A percentile compares a stretch with the other conserved stretches of the same genome.
Conservation (phyloP, 2,797 vertebrate species). For the Acipenser ruthenus region DNA sequence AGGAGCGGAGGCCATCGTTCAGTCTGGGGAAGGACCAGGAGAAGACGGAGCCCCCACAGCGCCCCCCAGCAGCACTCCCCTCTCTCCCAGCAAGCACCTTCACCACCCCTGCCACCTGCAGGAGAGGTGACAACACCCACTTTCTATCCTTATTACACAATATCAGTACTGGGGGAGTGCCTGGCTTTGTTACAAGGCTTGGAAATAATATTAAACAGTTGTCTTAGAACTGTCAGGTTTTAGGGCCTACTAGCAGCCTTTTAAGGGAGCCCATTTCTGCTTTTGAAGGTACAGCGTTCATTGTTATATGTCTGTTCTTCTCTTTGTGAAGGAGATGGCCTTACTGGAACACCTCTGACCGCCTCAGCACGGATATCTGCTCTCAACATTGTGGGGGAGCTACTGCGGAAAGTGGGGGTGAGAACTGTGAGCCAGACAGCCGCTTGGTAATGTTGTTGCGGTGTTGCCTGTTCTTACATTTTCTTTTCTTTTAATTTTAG, state of each 20-base stretch:
- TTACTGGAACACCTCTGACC: constrained; percentile 78
- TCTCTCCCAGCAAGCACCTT: constrained; percentile 45
- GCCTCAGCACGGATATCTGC: constrained; percentile 93
- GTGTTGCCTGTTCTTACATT: neutral
- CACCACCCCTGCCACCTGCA: constrained; percentile 58
- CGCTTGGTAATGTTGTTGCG: too few relatives aligned
- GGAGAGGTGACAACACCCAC: constrained; percentile 57
- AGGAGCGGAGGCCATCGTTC: constrained; percentile 67
- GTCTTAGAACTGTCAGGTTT: too few relatives aligned
- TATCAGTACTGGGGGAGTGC: too few relatives aligned
- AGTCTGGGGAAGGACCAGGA: constrained; percentile 57
- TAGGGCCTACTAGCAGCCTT: too few relatives aligned
- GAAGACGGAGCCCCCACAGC: constrained; percentile 56
- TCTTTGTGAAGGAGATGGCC: constrained; percentile 55
- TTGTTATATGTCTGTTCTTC: too few relatives aligned
- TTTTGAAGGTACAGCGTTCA: too few relatives aligned
- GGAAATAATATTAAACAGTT: too few relatives aligned
- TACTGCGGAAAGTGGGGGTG: constrained; percentile 95
- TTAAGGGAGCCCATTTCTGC: too few relatives aligned
- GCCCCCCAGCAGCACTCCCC: constrained; percentile 50
- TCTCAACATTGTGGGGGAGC: constrained; percentile 91
- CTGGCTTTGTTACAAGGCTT: too few relatives aligned
- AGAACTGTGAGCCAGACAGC: constrained; percentile 31
- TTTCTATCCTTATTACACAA: too few relatives aligned
- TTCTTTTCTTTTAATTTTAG: constrained; percentile 42